phyloP scores from a whole-genome alignment of 2,888 invertebrate species.

The Sarcophaga caerulescens region DNA sequence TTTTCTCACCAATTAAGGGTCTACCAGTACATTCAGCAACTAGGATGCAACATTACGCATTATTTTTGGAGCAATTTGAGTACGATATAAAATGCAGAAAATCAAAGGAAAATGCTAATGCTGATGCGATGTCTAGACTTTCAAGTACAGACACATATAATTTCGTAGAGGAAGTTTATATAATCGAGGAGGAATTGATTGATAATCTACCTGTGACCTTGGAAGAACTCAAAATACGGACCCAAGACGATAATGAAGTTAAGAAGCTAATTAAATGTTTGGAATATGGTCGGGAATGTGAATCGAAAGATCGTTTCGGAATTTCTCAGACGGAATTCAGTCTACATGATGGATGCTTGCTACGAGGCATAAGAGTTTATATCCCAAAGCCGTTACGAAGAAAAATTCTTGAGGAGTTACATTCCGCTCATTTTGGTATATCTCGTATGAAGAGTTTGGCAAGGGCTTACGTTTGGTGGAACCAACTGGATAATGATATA shows the following conservation, averaged over 20 bases:
- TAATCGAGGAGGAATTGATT: constrained; percentile 48
- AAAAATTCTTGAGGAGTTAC: constrained; percentile 60
- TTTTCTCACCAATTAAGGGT: constrained; percentile 57
- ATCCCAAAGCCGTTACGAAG: constrained; percentile 61
- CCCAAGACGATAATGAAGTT: constrained; percentile 41
- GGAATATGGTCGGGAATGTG: constrained; percentile 49
- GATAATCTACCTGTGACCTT: constrained; percentile 62
- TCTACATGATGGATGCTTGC: constrained; percentile 65
- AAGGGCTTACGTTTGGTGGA: constrained; percentile 70
- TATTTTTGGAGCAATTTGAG: constrained; percentile 51
- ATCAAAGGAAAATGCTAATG: constrained; percentile 56
- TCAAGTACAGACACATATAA: constrained; percentile 6
- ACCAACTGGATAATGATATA: constrained; percentile 56
- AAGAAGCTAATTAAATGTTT: constrained; percentile 38
- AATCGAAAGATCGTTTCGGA: constrained; percentile 44
- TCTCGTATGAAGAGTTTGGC: constrained; percentile 67
- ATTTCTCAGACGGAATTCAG: constrained; percentile 53
- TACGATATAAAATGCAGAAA: constrained; percentile 38
- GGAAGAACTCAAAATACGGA: constrained; percentile 34
- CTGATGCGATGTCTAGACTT: constrained; percentile 36
- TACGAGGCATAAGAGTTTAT: constrained; percentile 64
- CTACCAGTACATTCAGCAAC: constrained; percentile 47
- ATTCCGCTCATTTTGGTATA: constrained; percentile 64
- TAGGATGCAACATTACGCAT: constrained; percentile 59
- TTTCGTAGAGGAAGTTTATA: constrained; percentile 48